Base-by-base conservation (phyloP, 1,140 invertebrate species). In the Anastrepha ludens region DNA sequence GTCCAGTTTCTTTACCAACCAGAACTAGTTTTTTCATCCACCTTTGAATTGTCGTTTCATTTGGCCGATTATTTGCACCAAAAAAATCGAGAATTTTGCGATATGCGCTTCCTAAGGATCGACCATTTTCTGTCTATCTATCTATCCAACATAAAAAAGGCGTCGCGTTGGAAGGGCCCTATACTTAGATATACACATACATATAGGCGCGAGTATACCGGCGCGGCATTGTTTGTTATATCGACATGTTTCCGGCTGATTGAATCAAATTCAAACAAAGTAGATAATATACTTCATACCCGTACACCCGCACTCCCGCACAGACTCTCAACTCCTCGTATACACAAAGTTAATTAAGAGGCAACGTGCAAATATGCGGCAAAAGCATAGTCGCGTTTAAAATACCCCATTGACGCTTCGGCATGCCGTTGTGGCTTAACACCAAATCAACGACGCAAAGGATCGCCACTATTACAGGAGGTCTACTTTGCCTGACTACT, bases 311-410 rank as follows among this genome's bases (percentile, higher is more conserved):
- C 8, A 50, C 70, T 41, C 13, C 50, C n/a, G 2, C 1, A 20
- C 15, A 58, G 0, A n/a, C 47, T 9, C 8, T 55, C 74, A 55
- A 55, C 47, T 50, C n/a, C 17, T 20, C 5, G 74, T 81, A 81
- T 81, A 81, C 47, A 81, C 20, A 81, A 81, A 81, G 74, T 81
- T 81, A 81, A 81, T 81, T 81, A 81, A 81, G 74, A 81, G 74
- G 74, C 74, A 41, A 81, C 74, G 74, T 81, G 74, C 47, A 81
- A 81, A 81, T 81, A 81, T 81, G 74, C 55, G 74, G 55, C 74
- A 81, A 55, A n/a, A 81, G 47, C 44, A 81, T n/a, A 2, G 74
- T 47, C 74, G 74, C 74, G 47, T 81, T 81, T 13, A 81, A 81
- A 81, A 44, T 81, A 47, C 47, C 74, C 50, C 74, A 81, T n/a